phyloP scores from a whole-genome alignment of 2,113 vertebrate species.

The Microcebus griseorufus region DNA sequence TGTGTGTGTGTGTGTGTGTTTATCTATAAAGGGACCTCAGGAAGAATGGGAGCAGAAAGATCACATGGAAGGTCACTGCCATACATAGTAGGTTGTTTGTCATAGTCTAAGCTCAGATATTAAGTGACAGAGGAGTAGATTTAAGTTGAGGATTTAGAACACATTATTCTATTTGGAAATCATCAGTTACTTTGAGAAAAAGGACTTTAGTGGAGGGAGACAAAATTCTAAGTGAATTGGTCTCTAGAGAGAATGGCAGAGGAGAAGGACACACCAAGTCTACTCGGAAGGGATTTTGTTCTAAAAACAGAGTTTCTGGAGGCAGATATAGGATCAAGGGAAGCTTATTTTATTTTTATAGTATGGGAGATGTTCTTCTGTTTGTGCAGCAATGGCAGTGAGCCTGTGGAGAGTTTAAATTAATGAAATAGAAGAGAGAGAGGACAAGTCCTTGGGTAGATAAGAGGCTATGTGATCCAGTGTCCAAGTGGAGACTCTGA shows the following conservation, averaged over 20 bases:
- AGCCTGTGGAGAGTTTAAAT: neutral
- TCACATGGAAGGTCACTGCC: rapidly evolving
- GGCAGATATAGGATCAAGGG: neutral
- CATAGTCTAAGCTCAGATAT: neutral
- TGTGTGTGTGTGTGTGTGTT: neutral
- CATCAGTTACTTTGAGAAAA: neutral
- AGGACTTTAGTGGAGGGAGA: neutral
- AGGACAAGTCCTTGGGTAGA: neutral
- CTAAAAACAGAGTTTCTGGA: neutral
- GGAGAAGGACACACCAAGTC: neutral
- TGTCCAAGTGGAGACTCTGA: neutral
- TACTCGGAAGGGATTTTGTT: neutral
- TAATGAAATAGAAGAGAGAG: neutral
- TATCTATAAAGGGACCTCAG: rapidly evolving
- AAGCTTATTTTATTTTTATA: neutral
- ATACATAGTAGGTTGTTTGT: neutral
- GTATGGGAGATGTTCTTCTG: neutral
- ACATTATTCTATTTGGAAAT: neutral
- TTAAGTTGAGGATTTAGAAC: neutral
- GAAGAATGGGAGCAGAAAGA: neutral
- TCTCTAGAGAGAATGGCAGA: neutral
- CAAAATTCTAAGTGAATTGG: neutral
- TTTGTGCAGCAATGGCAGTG: neutral
- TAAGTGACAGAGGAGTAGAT: neutral
- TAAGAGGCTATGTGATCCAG: neutral